Base-by-base conservation (phyloP, 2,113 vertebrate species). In the Illadopsis cleaveri region DNA sequence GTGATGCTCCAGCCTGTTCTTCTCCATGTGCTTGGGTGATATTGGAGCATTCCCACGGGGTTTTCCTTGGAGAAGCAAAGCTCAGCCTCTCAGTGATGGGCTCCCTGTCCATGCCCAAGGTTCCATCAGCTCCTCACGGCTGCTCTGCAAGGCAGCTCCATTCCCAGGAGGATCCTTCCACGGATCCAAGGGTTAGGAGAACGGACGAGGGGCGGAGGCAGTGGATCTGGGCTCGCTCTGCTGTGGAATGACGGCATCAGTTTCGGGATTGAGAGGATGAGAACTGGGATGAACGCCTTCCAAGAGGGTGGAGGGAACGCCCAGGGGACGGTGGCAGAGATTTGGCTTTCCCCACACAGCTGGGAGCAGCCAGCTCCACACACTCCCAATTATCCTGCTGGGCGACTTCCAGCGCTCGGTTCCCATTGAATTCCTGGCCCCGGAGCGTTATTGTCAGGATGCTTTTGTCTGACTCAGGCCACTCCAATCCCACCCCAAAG, bases 391-490 rank as follows among this genome's bases (percentile, higher is more conserved):
- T 88, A 47, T 90, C 64, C 82, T 18, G 37, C 86, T 95, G 86
- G 76, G 71, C 0, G 1, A 31, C 71, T 23, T 89, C 93, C 93
- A 94, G 35, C 31, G 1, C 86, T 76, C 66, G 25, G 76, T 45
- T 94, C 80, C 28, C 48, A 86, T 25, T 65, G 73, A 68, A 69
- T 90, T 90, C 81, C 91, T 92, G 91, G 70, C 93, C 79, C 65
- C 3, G 4, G 37, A 77, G 69, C 37, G 1, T 80, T 56, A 22
- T 69, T 95, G 86, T 72, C 40, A 38, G 45, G 91, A 86, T 80
- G 68, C 82, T 90, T 95, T 95, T 80, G 76, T 92, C 71, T 95
- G 86, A 64, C 86, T 88, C 86, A 50, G 64, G 50, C 91, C 45
- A 27, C 76, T 86, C 81, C 91, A 90, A n/a, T 90, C 64, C 93